These are phyloP conservation scores for Pseudois nayaur DNA, from an alignment of 2,113 vertebrate genomes.

Conservation along the genomic window DNA sequence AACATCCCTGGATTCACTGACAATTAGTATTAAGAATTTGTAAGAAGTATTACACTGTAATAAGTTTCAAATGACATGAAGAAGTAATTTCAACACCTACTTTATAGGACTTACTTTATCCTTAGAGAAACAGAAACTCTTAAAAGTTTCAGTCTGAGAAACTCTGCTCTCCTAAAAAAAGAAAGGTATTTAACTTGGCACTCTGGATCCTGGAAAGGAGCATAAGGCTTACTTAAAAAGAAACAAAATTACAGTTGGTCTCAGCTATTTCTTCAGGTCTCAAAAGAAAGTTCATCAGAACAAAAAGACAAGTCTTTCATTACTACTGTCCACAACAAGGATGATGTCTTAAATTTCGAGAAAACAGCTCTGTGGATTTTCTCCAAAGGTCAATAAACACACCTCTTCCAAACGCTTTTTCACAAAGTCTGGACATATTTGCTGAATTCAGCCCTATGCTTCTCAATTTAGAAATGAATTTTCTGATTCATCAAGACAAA, in stretches of 20 bases:
- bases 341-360: constrained; percentile 1
- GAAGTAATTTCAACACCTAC: neutral
- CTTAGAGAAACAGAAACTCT: constrained; percentile 20
- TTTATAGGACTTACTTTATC: neutral
- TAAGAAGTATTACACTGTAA: neutral
- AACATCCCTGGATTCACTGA: neutral
- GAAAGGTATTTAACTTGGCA: constrained; percentile 55
- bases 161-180: constrained; percentile 50
- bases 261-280: constrained; percentile 29
- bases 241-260: constrained; percentile 23
- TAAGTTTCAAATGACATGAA: neutral
- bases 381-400: neutral
- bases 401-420: neutral
- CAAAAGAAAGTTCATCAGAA: constrained; percentile 36
- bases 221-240: neutral
- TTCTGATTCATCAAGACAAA: neutral
- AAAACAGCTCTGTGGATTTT: neutral
- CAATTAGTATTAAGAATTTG: neutral
- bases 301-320: neutral
- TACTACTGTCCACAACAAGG: neutral
- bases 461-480: neutral
- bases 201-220: neutral
- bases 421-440: neutral
- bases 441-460: neutral
- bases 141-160: constrained; percentile 46